Percentiles rank a stretch among this genome's conserved stretches.
Conservation (phyloP, 1,140 invertebrate genomes). For the Drosophila insularis region DNA sequence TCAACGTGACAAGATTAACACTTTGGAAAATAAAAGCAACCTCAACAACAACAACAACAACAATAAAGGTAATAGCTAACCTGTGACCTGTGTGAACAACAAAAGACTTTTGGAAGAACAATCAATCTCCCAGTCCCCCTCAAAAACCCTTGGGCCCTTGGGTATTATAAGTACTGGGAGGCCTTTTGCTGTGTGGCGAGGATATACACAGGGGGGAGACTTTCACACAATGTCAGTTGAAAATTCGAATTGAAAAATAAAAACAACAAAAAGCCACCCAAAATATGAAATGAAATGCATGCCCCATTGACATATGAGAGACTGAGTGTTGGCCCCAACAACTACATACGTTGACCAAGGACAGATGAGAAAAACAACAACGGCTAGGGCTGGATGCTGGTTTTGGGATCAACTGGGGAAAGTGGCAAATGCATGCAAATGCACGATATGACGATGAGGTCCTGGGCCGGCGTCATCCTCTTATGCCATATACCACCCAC, state of each 20-base stretch:
- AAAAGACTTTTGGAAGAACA: constrained; percentile 46
- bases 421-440: constrained; percentile 52
- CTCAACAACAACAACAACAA: neutral
- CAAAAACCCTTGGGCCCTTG: neutral
- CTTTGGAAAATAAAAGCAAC: constrained; percentile 16
- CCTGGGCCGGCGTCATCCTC: neutral
- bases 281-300: constrained; percentile 45
- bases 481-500: neutral
- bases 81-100: constrained; percentile 28
- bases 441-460: constrained; percentile 23
- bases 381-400: neutral
- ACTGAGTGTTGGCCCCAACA: neutral
- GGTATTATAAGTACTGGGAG: neutral
- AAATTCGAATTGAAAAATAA: constrained; percentile 47
- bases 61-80: constrained; percentile 27
- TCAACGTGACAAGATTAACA: constrained; percentile 50
- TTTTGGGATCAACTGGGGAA: constrained; percentile 36
- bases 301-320: constrained; percentile 60
- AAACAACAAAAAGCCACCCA: constrained; percentile 35
- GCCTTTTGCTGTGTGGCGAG: neutral
- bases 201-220: constrained; percentile 21
- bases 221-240: constrained; percentile 50
- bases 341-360: neutral
- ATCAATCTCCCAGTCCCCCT: neutral
- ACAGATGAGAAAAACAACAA: neutral